A percentile compares a stretch with the other conserved stretches of the same genome.
Conservation (phyloP, 2,113 vertebrate species). For the Ardeotis arabs region DNA sequence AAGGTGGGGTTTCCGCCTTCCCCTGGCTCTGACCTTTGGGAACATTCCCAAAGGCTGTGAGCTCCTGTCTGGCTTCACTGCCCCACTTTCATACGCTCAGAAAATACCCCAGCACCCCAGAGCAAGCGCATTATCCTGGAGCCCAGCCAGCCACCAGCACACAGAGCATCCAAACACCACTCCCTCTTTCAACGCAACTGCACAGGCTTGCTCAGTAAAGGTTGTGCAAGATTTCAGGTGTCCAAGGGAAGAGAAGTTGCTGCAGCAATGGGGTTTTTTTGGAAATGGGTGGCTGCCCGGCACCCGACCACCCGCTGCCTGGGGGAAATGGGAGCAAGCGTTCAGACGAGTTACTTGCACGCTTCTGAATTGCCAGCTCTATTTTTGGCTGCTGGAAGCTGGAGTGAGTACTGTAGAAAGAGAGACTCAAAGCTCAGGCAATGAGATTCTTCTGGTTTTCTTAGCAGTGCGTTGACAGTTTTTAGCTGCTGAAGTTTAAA, state of each 20-base stretch:
- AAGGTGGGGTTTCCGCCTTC: neutral
- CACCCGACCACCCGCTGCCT: neutral
- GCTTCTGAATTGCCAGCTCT: neutral
- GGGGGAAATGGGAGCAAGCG: neutral
- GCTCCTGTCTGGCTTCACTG: neutral
- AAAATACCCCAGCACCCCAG: neutral
- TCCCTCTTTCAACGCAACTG: neutral
- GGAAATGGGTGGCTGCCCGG: neutral
- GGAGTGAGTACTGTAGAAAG: neutral
- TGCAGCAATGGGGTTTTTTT: neutral
- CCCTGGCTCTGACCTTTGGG: neutral
- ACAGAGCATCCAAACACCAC: accelerated
- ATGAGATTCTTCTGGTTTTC: neutral
- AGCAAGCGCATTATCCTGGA: accelerated
- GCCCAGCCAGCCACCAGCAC: neutral
- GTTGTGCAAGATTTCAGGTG: accelerated
- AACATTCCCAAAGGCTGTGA: neutral
- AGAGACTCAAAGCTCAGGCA: neutral
- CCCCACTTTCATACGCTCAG: neutral
- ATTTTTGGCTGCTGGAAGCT: neutral
- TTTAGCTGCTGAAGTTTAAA: conserved; percentile 12
- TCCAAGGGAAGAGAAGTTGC: neutral
- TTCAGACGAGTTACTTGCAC: neutral
- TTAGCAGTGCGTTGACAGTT: neutral
- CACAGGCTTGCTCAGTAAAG: neutral